Evolutionary conservation across 1,140 invertebrate genomes (phyloP).

Genomic region (Heliconius hermathena): DNA sequence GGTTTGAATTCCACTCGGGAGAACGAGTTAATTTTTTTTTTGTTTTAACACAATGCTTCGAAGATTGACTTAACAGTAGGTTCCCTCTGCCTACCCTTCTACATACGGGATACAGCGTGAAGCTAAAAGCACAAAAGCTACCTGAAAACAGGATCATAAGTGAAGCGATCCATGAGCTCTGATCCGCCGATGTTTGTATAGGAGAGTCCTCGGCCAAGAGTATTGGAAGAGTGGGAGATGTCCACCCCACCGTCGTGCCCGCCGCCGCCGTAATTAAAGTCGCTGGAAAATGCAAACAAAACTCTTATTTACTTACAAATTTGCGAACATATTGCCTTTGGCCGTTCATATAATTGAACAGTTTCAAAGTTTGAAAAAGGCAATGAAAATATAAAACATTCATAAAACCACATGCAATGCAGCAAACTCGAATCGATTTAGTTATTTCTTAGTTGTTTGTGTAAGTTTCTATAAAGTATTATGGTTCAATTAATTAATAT

Average conservation of each 20-base stretch:
- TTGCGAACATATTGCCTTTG: slow-evolving; percentile 9
- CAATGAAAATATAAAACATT: slow-evolving; percentile 29
- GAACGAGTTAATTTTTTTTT: no score
- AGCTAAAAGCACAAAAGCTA: slow-evolving; percentile 27
- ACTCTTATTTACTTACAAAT: slow-evolving; percentile 24
- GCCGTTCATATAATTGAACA: slow-evolving; percentile 14
- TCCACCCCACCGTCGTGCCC: slow-evolving; percentile 82
- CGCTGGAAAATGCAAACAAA: slow-evolving; percentile 59
- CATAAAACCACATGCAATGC: background rate
- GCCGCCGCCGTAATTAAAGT: slow-evolving; percentile 80
- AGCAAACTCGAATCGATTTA: background rate
- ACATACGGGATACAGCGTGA: no score
- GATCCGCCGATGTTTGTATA: slow-evolving; percentile 81
- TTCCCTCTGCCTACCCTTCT: no score
- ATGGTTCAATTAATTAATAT: background rate
- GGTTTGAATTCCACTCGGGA: no score
- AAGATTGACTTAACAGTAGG: no score
- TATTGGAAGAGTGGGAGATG: slow-evolving; percentile 83
- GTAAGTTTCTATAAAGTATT: background rate
- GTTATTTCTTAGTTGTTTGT: background rate
- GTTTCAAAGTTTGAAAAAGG: slow-evolving; percentile 17
- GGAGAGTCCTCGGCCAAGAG: slow-evolving; percentile 72
- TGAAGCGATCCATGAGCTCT: slow-evolving; percentile 86
- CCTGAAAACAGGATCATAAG: slow-evolving; percentile 81
- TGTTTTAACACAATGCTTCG: no score